These are phyloP conservation scores for Enteromius paludinosus DNA, from an alignment of 2,797 vertebrate species.

Conservation along the genomic window DNA sequence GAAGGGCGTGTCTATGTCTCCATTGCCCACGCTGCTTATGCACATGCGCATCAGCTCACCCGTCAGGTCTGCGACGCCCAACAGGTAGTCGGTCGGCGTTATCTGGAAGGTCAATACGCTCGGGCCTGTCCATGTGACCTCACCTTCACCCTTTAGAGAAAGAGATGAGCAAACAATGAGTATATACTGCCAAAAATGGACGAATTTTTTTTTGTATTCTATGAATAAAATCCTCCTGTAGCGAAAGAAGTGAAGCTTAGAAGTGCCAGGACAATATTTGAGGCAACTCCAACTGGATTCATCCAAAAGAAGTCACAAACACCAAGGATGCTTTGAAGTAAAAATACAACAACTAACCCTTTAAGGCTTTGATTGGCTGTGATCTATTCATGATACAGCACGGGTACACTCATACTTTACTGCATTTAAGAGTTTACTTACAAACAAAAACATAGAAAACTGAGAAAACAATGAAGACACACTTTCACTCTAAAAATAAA, in stretches of 20 bases:
- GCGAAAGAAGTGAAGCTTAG: too few species aligned
- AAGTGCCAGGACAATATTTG: too few species aligned
- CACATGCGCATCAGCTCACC: constrained; percentile 98
- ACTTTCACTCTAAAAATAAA: background rate
- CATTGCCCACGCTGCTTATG: constrained; percentile 95
- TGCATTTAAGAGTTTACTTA: background rate
- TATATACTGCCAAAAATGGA: background rate
- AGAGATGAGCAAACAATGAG: constrained; percentile 4
- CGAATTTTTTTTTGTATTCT: too few species aligned
- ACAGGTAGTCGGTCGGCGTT: constrained; percentile 92
- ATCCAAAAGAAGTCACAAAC: too few species aligned
- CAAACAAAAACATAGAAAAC: background rate
- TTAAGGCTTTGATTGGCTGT: too few species aligned
- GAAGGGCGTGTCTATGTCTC: constrained; percentile 97
- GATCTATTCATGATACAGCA: too few species aligned
- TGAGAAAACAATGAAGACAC: background rate
- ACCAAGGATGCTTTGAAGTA: too few species aligned
- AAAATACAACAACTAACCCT: too few species aligned
- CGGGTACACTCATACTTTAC: too few species aligned
- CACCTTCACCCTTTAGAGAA: constrained; percentile 62
- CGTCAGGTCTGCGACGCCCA: constrained; percentile 95
- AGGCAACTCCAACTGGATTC: too few species aligned
- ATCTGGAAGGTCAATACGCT: constrained; percentile 87
- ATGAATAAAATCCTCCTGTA: too few species aligned
- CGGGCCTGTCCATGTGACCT: constrained; percentile 32